Conservation (phyloP, 37 sponge, comb jelly and placozoan genomes). For the Dysidea cf. avara region DNA sequence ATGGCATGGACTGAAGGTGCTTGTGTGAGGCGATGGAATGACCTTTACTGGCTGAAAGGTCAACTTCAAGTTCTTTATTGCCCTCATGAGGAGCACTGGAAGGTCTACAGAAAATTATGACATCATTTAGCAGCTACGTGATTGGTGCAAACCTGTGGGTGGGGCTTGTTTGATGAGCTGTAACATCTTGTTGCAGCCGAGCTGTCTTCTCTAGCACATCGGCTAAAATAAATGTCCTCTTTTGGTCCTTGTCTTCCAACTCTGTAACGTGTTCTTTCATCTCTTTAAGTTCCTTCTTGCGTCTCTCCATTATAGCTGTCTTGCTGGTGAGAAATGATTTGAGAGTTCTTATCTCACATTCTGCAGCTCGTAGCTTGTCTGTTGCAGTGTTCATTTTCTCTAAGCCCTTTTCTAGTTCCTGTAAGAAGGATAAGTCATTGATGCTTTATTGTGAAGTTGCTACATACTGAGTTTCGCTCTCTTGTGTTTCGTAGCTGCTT, state of each 20-base stretch:
- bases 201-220: conserved; percentile 89
- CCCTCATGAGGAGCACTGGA: conserved; percentile 43
- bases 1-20: too few species aligned
- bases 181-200: conserved; percentile 25
- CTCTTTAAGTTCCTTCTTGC: conserved; percentile 66
- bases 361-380: conserved; percentile 63
- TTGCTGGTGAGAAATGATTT: conserved; percentile 77
- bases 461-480: conserved; percentile 67
- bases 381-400: conserved; percentile 36
- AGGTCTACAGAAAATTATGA: conserved; percentile 7
- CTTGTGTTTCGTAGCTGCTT: conserved; percentile 73
- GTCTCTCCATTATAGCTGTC: conserved; percentile 74
- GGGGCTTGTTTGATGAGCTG: not conserved
- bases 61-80: not conserved
- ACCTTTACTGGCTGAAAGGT: not conserved
- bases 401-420: conserved; percentile 82
- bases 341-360: conserved; percentile 71
- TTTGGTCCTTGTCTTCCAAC: conserved; percentile 66
- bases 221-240: conserved; percentile 79
- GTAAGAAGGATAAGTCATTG: not conserved
- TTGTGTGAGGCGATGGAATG: not conserved
- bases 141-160: not conserved
- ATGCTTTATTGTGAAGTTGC: not conserved
- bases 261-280: conserved; percentile 32
- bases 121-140: not conserved